A percentile compares a stretch with the other conserved stretches of the same genome.
phyloP scores from a whole-genome alignment of 1,140 invertebrate species.

The Drosophila saltans region DNA sequence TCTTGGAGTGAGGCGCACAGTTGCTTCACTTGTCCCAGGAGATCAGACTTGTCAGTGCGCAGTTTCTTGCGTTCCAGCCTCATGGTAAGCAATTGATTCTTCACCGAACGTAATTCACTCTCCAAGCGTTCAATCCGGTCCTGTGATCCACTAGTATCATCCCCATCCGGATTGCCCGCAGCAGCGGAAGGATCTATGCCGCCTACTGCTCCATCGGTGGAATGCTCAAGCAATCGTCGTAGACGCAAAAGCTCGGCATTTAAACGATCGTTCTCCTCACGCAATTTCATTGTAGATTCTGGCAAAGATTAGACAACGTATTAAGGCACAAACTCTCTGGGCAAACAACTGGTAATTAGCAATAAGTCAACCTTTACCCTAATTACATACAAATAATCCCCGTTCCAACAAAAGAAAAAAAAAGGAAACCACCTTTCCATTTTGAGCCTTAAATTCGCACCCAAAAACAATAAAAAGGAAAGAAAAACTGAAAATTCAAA shows the following conservation, averaged over 20 bases:
- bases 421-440: no score
- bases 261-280: conserved; percentile 88
- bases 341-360: conserved; percentile 45
- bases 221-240: conserved; percentile 84
- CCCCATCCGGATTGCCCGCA: conserved; percentile 51
- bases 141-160: conserved; percentile 54
- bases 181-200: conserved; percentile 57
- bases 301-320: conserved; percentile 25
- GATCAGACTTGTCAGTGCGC: conserved; percentile 96
- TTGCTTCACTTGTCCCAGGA: conserved; percentile 97
- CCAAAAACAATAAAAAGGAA: conserved; percentile 9
- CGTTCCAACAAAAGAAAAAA: not conserved
- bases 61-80: conserved; percentile 95
- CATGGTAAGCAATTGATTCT: conserved; percentile 87
- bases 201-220: conserved; percentile 78
- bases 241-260: conserved; percentile 87
- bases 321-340: conserved; percentile 18
- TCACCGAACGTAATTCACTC: conserved; percentile 86
- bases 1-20: conserved; percentile 96
- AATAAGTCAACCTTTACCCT: conserved; percentile 22
- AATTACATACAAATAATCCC: conserved; percentile 9
- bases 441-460: not conserved
- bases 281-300: conserved; percentile 84
- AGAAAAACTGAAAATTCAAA: conserved; percentile 12
- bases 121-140: conserved; percentile 83